Evolutionary conservation across 1,140 invertebrate species (phyloP).

Genomic region (Pentalonia nigronervosa): DNA sequence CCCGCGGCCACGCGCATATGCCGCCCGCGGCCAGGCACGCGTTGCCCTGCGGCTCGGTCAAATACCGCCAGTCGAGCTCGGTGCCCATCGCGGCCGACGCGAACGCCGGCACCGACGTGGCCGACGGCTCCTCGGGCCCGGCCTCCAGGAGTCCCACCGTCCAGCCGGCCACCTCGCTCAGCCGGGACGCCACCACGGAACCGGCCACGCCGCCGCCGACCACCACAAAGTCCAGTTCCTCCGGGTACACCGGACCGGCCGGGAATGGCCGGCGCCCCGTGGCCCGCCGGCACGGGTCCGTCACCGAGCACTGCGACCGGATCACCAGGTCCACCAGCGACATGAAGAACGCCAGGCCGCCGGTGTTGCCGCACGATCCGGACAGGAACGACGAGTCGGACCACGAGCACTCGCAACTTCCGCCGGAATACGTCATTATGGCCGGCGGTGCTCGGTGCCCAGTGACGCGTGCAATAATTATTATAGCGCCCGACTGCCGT

Average conservation of each 20-base stretch:
- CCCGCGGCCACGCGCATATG: conserved; percentile 76
- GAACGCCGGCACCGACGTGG: conserved; percentile 72
- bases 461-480: not conserved
- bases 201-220: conserved; percentile 62
- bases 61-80: conserved; percentile 73
- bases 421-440: not conserved
- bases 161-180: conserved; percentile 66
- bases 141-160: conserved; percentile 69
- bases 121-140: conserved; percentile 74
- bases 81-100: conserved; percentile 68
- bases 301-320: conserved; percentile 66
- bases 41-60: conserved; percentile 68
- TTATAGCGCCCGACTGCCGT: no score
- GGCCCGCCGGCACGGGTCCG: conserved; percentile 65
- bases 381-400: conserved; percentile 65
- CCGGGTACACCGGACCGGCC: conserved; percentile 60
- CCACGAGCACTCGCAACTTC: conserved; percentile 64
- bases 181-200: conserved; percentile 68
- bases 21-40: conserved; percentile 69
- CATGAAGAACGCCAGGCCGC: conserved; percentile 67
- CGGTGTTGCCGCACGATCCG: conserved; percentile 62
- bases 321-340: conserved; percentile 65
- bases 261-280: not conserved
- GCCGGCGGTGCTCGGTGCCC: not conserved
- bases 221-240: conserved; percentile 62